A percentile compares a stretch with the other conserved stretches of the same genome.
These are phyloP conservation scores for Anser cygnoides DNA, from an alignment of 2,113 vertebrate genomes.

Conservation along the genomic window DNA sequence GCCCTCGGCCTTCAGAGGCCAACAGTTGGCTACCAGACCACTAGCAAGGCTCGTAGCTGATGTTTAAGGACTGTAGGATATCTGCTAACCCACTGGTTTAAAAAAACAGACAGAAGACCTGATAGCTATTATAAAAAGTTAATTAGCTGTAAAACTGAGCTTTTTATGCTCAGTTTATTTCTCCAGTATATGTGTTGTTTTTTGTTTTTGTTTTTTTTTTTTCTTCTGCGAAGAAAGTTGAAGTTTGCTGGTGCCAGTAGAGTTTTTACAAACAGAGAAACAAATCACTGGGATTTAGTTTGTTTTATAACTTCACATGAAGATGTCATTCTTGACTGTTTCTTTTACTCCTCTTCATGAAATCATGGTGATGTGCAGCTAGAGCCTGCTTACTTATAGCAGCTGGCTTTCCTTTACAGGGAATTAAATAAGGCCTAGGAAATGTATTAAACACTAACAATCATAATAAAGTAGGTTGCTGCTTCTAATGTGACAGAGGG, in stretches of 20 bases:
- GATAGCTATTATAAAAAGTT: neutral
- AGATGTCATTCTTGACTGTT: neutral
- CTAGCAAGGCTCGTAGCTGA: neutral
- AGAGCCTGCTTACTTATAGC: rapidly evolving
- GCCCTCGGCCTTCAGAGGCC: neutral
- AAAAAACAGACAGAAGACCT: neutral
- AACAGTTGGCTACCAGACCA: neutral
- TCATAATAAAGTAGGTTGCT: neutral
- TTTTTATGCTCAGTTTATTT: neutral
- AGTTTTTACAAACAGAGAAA: neutral
- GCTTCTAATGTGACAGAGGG: neutral
- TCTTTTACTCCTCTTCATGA: neutral
- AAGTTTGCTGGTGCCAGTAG: neutral
- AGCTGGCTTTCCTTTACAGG: neutral
- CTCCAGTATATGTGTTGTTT: too few species aligned
- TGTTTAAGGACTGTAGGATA: neutral
- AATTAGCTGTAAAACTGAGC: neutral
- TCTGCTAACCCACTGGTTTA: neutral
- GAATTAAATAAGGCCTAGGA: neutral
- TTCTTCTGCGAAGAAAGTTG: neutral
- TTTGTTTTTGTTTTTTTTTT: neutral
- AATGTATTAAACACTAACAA: neutral
- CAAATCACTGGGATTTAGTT: neutral
- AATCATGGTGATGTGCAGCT: neutral
- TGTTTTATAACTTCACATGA: neutral